phyloP scores from a whole-genome alignment of 2,888 invertebrate genomes.

The Fragum fragum region DNA sequence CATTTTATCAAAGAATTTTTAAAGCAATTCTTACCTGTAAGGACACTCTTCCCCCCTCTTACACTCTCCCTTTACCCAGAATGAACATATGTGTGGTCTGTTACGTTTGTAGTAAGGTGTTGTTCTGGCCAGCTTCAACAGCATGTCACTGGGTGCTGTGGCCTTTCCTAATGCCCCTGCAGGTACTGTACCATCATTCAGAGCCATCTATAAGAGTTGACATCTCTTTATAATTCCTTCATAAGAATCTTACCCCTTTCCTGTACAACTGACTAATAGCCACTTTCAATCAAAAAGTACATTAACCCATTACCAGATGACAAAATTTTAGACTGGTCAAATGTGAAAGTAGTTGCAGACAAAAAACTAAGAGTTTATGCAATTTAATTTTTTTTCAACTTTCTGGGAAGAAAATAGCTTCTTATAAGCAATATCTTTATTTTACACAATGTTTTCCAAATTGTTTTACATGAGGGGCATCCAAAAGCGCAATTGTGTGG shows the following conservation, averaged over 20 bases:
- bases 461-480: too few relatives aligned
- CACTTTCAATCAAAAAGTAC: neutral
- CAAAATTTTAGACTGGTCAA: neutral
- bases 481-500: too few relatives aligned
- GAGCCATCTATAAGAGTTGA: conserved; percentile 80
- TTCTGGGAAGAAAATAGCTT: too few relatives aligned
- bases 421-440: too few relatives aligned
- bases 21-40: conserved; percentile 89
- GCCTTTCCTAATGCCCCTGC: conserved; percentile 89
- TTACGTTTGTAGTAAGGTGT: conserved; percentile 98
- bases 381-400: too few relatives aligned
- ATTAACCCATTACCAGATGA: neutral
- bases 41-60: conserved; percentile 98
- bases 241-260: neutral
- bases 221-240: too few relatives aligned
- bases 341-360: neutral
- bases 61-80: conserved; percentile 99
- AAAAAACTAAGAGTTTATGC: too few relatives aligned
- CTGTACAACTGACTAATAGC: too few relatives aligned
- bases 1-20: too few relatives aligned
- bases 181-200: conserved; percentile 87
- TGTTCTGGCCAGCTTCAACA: conserved; percentile 95
- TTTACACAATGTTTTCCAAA: too few relatives aligned
- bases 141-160: conserved; percentile 92
- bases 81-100: conserved; percentile 97